Base-by-base conservation (phyloP, 2,113 vertebrate genomes). In the Recurvirostra avosetta region DNA sequence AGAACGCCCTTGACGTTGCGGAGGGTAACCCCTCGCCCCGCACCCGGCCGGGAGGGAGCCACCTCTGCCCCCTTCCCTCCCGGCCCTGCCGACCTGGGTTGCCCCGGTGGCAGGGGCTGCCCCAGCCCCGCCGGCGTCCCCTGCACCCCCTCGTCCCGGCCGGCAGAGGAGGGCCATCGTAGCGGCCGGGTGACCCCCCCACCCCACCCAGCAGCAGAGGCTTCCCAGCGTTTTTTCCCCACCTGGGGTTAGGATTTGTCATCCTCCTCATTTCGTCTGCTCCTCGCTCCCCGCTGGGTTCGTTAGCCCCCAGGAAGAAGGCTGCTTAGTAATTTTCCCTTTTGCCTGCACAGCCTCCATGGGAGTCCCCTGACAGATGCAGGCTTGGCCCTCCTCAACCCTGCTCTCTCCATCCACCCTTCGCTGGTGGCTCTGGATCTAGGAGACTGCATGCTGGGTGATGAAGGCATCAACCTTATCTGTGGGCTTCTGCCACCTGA, bases 391-490 rank as follows among this genome's bases (percentile, higher is more conserved):
- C 98, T 99, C 77, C 98, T 99, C 96, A 99, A 99, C 96, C 96
- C 98, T 17, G 99, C 99, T 17, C 98, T 99, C 93, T 98, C 99
- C 53, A 98, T 98, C 72, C 99, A 99, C 96, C 99, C 99, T 6
- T 98, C 99, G 2, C 98, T 99, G 38, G 98, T 99, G 95, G 98
- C 99, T 86, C 98, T 99, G 98, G 99, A 99, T 86, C 98, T 99
- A 66, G 99, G 99, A 71, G 99, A 99, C 98, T 99, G 99, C 95
- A 98, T 99, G 98, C 98, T 99, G 95, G 99, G 99, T 81, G 99
- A 99, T 72, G 98, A 99, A 97, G 99, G 99, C 15, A 98, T 99
- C 96, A 98, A 98, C 84, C 98, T 99, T 92, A 99, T 99, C 97
- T 99, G 99, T 96, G 99, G 99, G 89, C 98, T 99, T 94, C 98